A percentile compares a stretch with the other conserved stretches of the same genome.
Evolutionary conservation across 92 coral and sea anemone species (phyloP).

Genomic region (Umimayanthus kanabou): DNA sequence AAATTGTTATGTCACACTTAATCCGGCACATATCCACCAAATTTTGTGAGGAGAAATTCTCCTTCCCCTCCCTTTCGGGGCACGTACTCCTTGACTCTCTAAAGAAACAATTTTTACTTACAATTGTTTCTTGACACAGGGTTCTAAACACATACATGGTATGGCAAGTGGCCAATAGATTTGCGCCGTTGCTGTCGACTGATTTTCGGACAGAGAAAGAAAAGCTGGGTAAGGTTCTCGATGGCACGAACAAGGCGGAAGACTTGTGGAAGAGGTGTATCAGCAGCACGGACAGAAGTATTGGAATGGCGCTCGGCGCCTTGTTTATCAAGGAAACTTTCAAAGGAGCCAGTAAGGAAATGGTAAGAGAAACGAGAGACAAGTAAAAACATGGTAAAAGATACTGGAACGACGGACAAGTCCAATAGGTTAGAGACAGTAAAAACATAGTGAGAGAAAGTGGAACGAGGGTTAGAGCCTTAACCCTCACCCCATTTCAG

Average conservation of each 20-base stretch:
- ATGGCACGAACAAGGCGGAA: constrained; percentile 65
- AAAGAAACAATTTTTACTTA: too few relatives aligned
- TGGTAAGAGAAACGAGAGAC: constrained; percentile 38
- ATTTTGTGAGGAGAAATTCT: too few relatives aligned
- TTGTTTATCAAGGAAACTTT: constrained; percentile 72
- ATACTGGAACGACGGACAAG: background rate
- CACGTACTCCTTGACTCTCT: too few relatives aligned
- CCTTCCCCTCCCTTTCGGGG: too few relatives aligned
- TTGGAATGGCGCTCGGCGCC: constrained; percentile 86
- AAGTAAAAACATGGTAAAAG: background rate
- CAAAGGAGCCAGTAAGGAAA: constrained; percentile 69
- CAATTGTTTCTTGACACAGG: constrained; percentile 28
- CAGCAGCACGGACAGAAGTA: constrained; percentile 58
- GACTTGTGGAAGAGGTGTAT: constrained; percentile 83
- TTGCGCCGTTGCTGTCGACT: constrained; percentile 62
- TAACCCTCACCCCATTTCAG: too few relatives aligned
- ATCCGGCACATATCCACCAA: too few relatives aligned
- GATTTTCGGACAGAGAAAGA: constrained; percentile 67
- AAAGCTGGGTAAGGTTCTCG: constrained; percentile 55
- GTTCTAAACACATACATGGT: constrained; percentile 77
- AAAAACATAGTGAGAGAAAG: background rate
- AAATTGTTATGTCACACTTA: too few relatives aligned
- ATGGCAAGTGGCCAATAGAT: constrained; percentile 69
- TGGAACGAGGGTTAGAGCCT: background rate
- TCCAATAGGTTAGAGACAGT: background rate